These are phyloP conservation scores for Drosophila hamatofila DNA, from an alignment of 2,888 invertebrate genomes.

Conservation along the genomic window DNA sequence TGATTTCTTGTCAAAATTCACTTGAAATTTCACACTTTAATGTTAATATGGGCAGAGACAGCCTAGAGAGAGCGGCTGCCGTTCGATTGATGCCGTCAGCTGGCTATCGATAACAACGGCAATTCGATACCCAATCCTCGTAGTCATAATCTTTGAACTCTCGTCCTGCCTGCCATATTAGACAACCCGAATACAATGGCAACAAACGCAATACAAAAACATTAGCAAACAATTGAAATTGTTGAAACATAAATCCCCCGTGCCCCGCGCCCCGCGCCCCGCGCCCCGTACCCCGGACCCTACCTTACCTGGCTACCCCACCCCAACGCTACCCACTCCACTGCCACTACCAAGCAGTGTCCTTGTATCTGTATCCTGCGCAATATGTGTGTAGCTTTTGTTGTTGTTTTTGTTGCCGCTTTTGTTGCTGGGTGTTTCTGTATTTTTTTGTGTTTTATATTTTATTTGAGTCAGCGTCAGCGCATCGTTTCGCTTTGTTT, in stretches of 20 bases:
- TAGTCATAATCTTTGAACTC: constrained; percentile 72
- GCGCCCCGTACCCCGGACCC: constrained; percentile 35
- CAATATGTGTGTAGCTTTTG: constrained; percentile 55
- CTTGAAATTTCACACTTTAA: constrained; percentile 77
- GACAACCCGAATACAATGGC: constrained; percentile 65
- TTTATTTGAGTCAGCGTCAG: constrained; percentile 57
- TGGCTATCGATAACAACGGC: constrained; percentile 55
- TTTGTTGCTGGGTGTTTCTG: constrained; percentile 56
- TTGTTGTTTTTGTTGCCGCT: constrained; percentile 54
- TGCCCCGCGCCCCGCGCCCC: neutral
- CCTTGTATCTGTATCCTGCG: constrained; percentile 70
- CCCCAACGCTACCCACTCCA: constrained; percentile 31
- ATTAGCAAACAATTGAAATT: constrained; percentile 77
- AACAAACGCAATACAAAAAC: constrained; percentile 74
- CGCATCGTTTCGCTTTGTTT: constrained; percentile 66
- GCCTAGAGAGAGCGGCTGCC: constrained; percentile 17
- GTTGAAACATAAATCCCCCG: constrained; percentile 73
- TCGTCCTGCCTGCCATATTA: constrained; percentile 59
- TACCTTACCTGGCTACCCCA: constrained; percentile 17
- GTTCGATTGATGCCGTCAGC: constrained; percentile 36
- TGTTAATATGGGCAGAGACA: constrained; percentile 40
- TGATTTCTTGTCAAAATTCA: constrained; percentile 73
- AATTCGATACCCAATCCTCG: constrained; percentile 63
- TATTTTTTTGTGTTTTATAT: constrained; percentile 26
- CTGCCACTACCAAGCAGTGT: constrained; percentile 12